phyloP scores from a whole-genome alignment of 1,140 invertebrate species.

The Rhagoletis zephyria region DNA sequence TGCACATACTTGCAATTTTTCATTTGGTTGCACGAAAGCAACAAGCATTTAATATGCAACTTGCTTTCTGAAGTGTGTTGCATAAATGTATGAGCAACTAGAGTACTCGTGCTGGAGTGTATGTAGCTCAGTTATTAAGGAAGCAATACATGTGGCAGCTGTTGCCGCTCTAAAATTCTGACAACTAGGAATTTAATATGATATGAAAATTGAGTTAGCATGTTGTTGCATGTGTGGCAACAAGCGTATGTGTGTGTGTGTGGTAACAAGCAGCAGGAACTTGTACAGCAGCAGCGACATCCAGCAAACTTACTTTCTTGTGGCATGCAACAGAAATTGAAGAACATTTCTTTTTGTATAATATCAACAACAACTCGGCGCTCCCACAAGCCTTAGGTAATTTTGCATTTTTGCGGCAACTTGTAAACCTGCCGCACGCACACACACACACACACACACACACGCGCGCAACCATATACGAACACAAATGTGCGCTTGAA shows the following conservation, averaged over 20 bases:
- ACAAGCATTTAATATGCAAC: slow-evolving; percentile 25
- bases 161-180: slow-evolving; percentile 34
- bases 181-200: slow-evolving; percentile 44
- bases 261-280: not conserved
- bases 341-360: not conserved
- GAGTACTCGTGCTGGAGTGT: no score
- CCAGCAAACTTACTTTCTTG: not conserved
- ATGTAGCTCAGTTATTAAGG: not conserved
- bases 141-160: slow-evolving; percentile 23
- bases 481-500: not conserved
- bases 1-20: not conserved
- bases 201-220: slow-evolving; percentile 42
- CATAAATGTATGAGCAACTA: slow-evolving; percentile 1
- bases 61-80: slow-evolving; percentile 23
- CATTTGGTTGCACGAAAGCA: slow-evolving; percentile 12
- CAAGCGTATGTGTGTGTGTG: not conserved
- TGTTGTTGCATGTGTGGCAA: slow-evolving; percentile 30
- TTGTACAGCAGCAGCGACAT: not conserved
- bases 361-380: not conserved
- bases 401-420: slow-evolving; percentile 12
- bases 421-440: not conserved
- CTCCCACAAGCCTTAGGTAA: not conserved
- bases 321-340: slow-evolving; percentile 28
- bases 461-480: not conserved
- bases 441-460: not conserved